Evolutionary conservation across 2,113 vertebrate genomes (phyloP), one percentile per base, ranked within the genome.

Genomic region (Isichthys henryi): DNA sequence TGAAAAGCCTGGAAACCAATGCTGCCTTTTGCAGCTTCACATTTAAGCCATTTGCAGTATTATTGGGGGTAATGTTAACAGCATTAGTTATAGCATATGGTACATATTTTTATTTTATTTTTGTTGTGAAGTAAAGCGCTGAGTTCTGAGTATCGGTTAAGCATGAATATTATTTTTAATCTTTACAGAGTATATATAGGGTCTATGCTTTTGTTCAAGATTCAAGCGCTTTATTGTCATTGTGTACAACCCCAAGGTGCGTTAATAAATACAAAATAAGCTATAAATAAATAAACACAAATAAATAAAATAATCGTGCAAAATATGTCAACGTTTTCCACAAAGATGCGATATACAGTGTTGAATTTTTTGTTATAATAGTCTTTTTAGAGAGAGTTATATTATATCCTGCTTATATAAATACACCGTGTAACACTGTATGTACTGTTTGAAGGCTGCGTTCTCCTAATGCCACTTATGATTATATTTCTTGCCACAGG

Each of bases 401-500:
- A 19, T 39, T 77, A 39, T 39, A 19, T 2, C 27, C 7, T 80
- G 74, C 13, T 43, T 21, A 0, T 87, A 87, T 87, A 11, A 31
- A 35, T 56, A 31, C 50, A 6, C 9, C 2, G 7, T 9, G 45
- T 21, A 17, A 43, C 5, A 9, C 21, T n/a, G 85, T 13, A 53
- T n/a, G 85, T 13, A 53, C 5, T 86, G 13, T 52, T 31, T 8
- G 49, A 53, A 45, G 46, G 31, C 23, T n/a, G 19, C 4, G 0
- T 49, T 48, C 82, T 48, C 8, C 0, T 43, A 46, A 82, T 17
- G 39, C 35, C 15, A 21, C 7, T 43, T 19, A 11, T 50, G 77
- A 19, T 82, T 58, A 70, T 46, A 80, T 74, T 8, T 27, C 43
- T 35, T 53, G 3, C 8, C 0, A 10, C 92, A 99, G 98, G 98